Evolutionary conservation across 2,113 vertebrate species (phyloP), one percentile per base, ranked within the genome.

Genomic region (Nibea albiflora): DNA sequence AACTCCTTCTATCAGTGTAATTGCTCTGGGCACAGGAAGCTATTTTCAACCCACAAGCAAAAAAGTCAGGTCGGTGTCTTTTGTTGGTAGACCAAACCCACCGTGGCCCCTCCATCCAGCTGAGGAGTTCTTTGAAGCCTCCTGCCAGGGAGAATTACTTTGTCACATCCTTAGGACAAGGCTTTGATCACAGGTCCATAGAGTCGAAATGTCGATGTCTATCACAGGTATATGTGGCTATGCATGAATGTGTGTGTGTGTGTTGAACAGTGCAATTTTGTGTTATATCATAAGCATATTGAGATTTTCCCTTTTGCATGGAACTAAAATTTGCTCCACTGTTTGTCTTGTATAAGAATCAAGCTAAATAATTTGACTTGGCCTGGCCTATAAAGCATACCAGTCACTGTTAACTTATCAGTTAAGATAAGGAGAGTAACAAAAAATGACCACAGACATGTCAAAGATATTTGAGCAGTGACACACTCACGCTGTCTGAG

Each of bases 71-170:
- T 63, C 46, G 28, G 42, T 78, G 53, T 76, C 70, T 79, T 81
- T 83, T 81, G 72, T 77, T 67, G 20, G 63, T 28, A 14, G 70
- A 62, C 75, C 42, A 77, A 85, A 68, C 22, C 73, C 49, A 46
- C 65, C 6, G 67, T 78, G 70, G 75, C 56, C 62, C 57, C n/a
- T 83, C 28, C 26, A 71, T 81, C 49, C 12, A 5, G 39, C 66
- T 49, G 46, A 73, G 58, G 60, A 63, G 16, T 53, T 15, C 84
- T 90, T 86, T 90, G 86, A 90, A 82, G 89, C 75, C 28, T 70
- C 70, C 56, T 42, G 62, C 35, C 50, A 35, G 20, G 50, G 39
- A 84, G 67, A 88, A 86, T 86, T 47, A 84, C 70, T 74, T 83
- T 81, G 77, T 82, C 68, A 46, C 67, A 66, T 69, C 56, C 53